Evolutionary conservation across 92 coral and sea anemone species (phyloP), one percentile per base, ranked within the genome.

Genomic region (Pocillopora meandrina): DNA sequence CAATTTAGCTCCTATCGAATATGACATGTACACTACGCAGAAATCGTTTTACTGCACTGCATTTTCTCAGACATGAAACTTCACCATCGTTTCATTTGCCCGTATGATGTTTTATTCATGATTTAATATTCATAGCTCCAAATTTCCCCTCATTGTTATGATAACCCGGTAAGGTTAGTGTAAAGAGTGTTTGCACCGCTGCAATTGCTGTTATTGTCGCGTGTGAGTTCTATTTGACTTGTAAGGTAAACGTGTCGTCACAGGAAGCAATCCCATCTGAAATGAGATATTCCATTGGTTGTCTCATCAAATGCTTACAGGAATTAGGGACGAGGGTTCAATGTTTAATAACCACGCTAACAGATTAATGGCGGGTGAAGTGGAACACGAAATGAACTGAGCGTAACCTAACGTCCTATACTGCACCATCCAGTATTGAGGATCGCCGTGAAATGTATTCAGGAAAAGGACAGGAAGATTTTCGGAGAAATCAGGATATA

Each of bases 261-360:
- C 85, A 76, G 85, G 85, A 81, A 15, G 10, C 74, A 68, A 21
- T n/a, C 15, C 75, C 49, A 64, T 65, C n/a, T 79, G 75, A 49
- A 66, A 79, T 16, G 23, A 16, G 73, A 26, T 55, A 47, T 36
- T 59, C 16, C 16, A 65, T 79, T 79, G 83, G 69, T 21, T 65
- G 74, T 47, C 6, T n/a, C 23, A 9, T 13, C 49, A 5, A 20
- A 42, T 19, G 33, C 68, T 63, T 65, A 21, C 73, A 79, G 61
- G 81, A 77, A 79, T 16, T 6, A 69, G 56, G n/a, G 36, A 69
- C 55, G 73, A 33, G n/a, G 73, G 73, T 34, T 69, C 62, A 59
- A 59, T 59, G 62, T 65, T 65, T 65, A 1, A 65, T 19, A 65
- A 33, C 70, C 26, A 21, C 52, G 36, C 26, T 65, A 19, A 65